These are phyloP conservation scores for Embiotoca jacksoni DNA, from an alignment of 2,113 vertebrate genomes.

Conservation along the genomic window DNA sequence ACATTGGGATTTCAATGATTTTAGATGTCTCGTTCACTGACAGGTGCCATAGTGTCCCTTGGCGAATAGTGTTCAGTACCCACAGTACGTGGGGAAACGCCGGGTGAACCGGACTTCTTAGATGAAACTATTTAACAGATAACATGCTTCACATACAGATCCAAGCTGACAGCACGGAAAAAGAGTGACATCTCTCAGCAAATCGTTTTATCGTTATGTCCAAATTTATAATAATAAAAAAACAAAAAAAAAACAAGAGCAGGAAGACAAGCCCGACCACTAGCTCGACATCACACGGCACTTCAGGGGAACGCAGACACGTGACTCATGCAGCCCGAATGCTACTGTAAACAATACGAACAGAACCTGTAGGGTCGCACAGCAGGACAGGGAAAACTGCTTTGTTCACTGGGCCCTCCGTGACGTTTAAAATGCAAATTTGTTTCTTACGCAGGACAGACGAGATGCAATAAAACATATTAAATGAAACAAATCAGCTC, in stretches of 20 bases:
- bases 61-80: slow-evolving; percentile 32
- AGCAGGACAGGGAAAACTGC: background rate
- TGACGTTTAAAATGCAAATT: slow-evolving; percentile 2
- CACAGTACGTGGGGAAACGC: background rate
- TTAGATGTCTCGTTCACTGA: slow-evolving; percentile 8
- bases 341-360: slow-evolving; percentile 33
- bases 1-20: background rate
- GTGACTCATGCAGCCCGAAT: slow-evolving; percentile 29
- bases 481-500: background rate
- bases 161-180: slow-evolving; percentile 2
- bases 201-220: background rate
- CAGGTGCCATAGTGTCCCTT: slow-evolving; percentile 7
- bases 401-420: slow-evolving; percentile 39
- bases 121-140: slow-evolving; percentile 10
- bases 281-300: slow-evolving; percentile 6
- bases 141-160: slow-evolving; percentile 47
- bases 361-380: slow-evolving; percentile 7
- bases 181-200: background rate
- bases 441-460: background rate
- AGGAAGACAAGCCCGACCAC: slow-evolving; percentile 19
- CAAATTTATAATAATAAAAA: background rate
- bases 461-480: slow-evolving; percentile 1
- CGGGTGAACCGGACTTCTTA: slow-evolving; percentile 14
- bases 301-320: slow-evolving; percentile 9
- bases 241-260: background rate